A percentile compares a stretch with the other conserved stretches of the same genome.
These are phyloP conservation scores for Bos indicus DNA, from an alignment of 2,113 vertebrate species.

Conservation along the genomic window DNA sequence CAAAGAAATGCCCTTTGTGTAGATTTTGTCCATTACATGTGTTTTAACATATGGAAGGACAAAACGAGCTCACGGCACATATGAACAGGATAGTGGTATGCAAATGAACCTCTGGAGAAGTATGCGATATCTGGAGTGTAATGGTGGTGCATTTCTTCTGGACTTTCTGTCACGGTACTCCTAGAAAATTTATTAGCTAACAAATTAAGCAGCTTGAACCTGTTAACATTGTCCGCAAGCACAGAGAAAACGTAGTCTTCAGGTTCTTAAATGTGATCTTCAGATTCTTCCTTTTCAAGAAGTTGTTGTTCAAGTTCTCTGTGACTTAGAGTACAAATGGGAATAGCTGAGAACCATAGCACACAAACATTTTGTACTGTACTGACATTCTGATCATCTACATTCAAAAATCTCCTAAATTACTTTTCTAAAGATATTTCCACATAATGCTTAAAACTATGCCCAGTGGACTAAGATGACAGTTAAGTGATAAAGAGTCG, in stretches of 20 bases:
- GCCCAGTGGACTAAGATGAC: neutral
- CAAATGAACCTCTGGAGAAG: slow-evolving; percentile 25
- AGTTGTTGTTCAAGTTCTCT: neutral
- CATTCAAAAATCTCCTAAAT: neutral
- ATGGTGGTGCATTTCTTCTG: neutral
- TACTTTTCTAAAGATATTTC: neutral
- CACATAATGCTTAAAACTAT: neutral
- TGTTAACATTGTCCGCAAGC: slow-evolving; percentile 3
- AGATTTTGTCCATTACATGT: slow-evolving; percentile 17
- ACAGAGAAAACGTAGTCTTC: neutral
- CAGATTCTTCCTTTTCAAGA: neutral
- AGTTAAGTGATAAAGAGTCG: neutral
- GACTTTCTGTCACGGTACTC: neutral
- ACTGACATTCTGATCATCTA: neutral
- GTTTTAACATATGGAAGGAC: slow-evolving; percentile 37
- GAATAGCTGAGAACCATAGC: neutral
- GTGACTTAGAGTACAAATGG: neutral
- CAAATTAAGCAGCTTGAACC: neutral
- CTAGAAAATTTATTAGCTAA: slow-evolving; percentile 36
- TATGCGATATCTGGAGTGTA: neutral
- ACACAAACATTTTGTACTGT: neutral
- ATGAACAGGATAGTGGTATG: neutral
- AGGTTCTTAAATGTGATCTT: neutral
- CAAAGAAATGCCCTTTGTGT: slow-evolving; percentile 23
- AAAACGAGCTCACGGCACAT: neutral